These are phyloP conservation scores for Marmota monax DNA, from an alignment of 2,113 vertebrate species.

Conservation along the genomic window DNA sequence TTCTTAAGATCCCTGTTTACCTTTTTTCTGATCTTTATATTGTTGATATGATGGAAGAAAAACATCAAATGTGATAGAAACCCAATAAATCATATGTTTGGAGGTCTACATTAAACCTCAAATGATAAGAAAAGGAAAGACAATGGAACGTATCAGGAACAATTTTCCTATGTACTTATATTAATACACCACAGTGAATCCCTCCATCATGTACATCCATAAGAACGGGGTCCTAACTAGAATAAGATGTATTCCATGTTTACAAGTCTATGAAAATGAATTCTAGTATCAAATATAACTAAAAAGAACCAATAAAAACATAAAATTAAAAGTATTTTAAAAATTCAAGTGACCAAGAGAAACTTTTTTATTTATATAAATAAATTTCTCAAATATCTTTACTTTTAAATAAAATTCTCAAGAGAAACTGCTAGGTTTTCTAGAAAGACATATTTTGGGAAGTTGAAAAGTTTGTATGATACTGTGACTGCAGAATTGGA, in stretches of 20 bases:
- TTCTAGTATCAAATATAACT: no score
- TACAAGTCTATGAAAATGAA: no score
- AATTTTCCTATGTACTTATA: no score
- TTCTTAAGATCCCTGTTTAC: background rate
- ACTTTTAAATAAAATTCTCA: no score
- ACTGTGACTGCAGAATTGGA: background rate
- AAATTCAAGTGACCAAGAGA: background rate
- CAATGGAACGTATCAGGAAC: no score
- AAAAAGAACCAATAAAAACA: background rate
- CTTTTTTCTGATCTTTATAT: constrained; percentile 9
- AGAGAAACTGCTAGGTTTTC: background rate
- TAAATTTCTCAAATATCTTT: background rate
- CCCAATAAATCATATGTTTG: background rate
- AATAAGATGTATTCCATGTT: no score
- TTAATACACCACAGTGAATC: no score
- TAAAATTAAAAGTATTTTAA: no score
- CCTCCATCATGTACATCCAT: no score
- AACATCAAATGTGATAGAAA: background rate
- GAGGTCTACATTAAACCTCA: background rate
- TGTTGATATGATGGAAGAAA: background rate
- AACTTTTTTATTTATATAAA: background rate
- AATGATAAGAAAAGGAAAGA: background rate
- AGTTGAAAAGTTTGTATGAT: background rate
- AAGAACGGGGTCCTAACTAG: no score
- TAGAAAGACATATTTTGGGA: background rate